A percentile compares a stretch with the other conserved stretches of the same genome.
These are phyloP conservation scores for Caenorhabditis brenneri DNA, from an alignment of 1,140 invertebrate genomes.

Conservation along the genomic window DNA sequence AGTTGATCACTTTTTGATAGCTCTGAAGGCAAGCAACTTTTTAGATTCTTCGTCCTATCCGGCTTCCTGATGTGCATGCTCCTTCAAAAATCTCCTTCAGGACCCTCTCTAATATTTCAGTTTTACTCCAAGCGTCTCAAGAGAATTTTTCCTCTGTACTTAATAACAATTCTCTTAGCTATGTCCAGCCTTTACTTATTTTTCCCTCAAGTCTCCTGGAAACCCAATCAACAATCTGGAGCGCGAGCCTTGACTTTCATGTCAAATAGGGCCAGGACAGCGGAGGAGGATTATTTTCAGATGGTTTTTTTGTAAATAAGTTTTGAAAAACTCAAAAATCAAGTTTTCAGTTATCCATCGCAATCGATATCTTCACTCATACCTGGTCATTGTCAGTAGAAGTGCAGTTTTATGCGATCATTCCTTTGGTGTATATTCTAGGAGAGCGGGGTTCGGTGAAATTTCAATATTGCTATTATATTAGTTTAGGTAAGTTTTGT, in stretches of 20 bases:
- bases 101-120: neutral
- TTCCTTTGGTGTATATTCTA: constrained; percentile 21
- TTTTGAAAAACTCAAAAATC: too few species aligned
- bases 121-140: constrained; percentile 19
- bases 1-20: too few species aligned
- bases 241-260: neutral
- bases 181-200: neutral
- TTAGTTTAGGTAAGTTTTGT: neutral
- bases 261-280: neutral
- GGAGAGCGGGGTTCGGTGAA: neutral
- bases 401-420: constrained; percentile 26
- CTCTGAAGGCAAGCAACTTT: neutral
- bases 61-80: constrained; percentile 40
- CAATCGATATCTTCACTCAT: constrained; percentile 11
- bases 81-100: neutral
- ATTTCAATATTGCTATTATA: neutral
- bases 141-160: constrained; percentile 12
- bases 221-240: neutral
- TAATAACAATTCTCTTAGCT: neutral
- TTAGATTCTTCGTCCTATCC: constrained; percentile 47
- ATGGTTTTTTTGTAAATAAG: too few species aligned
- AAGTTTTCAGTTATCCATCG: constrained; percentile 9
- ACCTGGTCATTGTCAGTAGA: constrained; percentile 42
- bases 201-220: neutral
- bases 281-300: constrained; percentile 25